These are phyloP conservation scores for Zoanthus gigantus DNA, from an alignment of 92 coral and sea anemone genomes.

Conservation along the genomic window DNA sequence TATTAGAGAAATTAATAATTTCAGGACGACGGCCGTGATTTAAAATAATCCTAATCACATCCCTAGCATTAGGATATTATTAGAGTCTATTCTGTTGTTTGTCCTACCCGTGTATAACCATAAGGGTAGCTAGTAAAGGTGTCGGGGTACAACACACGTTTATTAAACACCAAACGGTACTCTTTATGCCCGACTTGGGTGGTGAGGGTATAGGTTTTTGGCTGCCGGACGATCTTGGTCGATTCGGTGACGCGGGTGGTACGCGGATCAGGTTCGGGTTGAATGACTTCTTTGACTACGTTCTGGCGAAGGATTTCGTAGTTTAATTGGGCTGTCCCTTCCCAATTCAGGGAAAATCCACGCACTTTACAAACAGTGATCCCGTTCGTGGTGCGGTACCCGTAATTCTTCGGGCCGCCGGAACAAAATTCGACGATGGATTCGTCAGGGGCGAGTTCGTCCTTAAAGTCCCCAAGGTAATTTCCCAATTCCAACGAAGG, in stretches of 20 bases:
- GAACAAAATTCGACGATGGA: slow-evolving; percentile 13
- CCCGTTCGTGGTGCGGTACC: not conserved
- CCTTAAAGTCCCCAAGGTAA: slow-evolving; percentile 1
- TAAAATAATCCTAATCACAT: too few species aligned
- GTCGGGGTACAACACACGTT: slow-evolving; percentile 7
- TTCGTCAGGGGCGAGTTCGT: slow-evolving; percentile 1
- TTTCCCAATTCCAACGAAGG: slow-evolving; percentile 5
- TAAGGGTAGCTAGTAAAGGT: not conserved
- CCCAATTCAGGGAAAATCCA: slow-evolving; percentile 22
- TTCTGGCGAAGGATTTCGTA: not conserved
- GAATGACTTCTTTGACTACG: not conserved
- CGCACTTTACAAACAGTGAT: slow-evolving; percentile 27
- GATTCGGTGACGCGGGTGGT: slow-evolving; percentile 10
- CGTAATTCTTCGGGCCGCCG: not conserved
- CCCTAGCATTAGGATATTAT: too few species aligned
- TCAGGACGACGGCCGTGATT: too few species aligned
- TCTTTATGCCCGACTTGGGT: slow-evolving; percentile 4
- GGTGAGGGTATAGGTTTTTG: not conserved
- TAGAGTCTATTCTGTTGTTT: not conserved
- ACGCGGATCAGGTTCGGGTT: not conserved
- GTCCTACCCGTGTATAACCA: not conserved
- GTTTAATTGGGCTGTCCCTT: not conserved
- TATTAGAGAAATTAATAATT: too few species aligned
- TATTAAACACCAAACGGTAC: slow-evolving; percentile 16
- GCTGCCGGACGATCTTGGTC: slow-evolving; percentile 6